A percentile compares a stretch with the other conserved stretches of the same genome.
Evolutionary conservation across 2,797 vertebrate species (phyloP).

Genomic region (Enteromius thamalakanensis): DNA sequence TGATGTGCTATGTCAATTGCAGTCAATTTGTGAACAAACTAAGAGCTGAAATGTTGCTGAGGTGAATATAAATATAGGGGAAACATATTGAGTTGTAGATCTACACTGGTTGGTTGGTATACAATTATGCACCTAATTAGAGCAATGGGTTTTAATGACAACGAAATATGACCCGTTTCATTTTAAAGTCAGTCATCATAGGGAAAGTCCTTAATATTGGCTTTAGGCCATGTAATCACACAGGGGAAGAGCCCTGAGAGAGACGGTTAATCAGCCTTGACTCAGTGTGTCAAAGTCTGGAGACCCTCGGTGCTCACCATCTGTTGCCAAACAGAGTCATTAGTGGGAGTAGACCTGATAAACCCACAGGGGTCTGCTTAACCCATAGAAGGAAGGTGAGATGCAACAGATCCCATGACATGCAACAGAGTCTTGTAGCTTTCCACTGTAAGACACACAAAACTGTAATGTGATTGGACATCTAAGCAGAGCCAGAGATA

Average conservation of each 20-base stretch:
- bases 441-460: not conserved
- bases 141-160: constrained; percentile 11
- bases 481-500: not conserved
- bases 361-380: constrained; percentile 46
- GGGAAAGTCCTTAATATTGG: constrained; percentile 39
- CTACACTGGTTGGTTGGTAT: not conserved
- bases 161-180: constrained; percentile 3
- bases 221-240: constrained; percentile 33
- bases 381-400: constrained; percentile 47
- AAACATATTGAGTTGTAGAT: not conserved
- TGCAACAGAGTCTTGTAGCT: not conserved
- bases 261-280: constrained; percentile 54
- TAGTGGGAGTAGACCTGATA: constrained; percentile 54
- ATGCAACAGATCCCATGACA: constrained; percentile 29
- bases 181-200: constrained; percentile 38
- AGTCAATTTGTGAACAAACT: constrained; percentile 23
- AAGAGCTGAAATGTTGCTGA: constrained; percentile 10
- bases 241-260: constrained; percentile 40
- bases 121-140: not conserved
- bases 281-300: constrained; percentile 47
- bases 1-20: constrained; percentile 5
- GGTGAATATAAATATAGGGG: not conserved
- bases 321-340: constrained; percentile 59
- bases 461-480: not conserved
- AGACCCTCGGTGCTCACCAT: constrained; percentile 57